These are phyloP conservation scores for Hymenochirus boettgeri DNA, from an alignment of 2,113 vertebrate genomes.

Conservation along the genomic window DNA sequence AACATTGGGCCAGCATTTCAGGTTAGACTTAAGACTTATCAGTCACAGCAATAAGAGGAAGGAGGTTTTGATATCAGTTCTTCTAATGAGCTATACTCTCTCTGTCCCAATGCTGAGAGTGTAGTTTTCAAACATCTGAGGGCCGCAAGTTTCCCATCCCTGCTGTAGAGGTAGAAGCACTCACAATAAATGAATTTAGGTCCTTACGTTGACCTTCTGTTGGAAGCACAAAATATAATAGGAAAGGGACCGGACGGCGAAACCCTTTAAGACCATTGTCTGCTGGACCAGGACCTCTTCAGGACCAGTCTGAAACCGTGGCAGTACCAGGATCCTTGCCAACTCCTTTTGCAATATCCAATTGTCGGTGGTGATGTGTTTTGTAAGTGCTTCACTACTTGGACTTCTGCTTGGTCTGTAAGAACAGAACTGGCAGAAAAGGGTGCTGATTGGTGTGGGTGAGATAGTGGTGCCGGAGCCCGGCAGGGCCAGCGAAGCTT, in stretches of 20 bases:
- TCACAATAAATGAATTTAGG: too few species aligned
- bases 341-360: constrained; percentile 71
- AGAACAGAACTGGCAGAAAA: constrained; percentile 82
- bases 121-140: too few species aligned
- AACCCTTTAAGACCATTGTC: constrained; percentile 49
- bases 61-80: too few species aligned
- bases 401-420: constrained; percentile 95
- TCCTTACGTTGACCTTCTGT: too few species aligned
- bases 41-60: too few species aligned
- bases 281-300: not conserved
- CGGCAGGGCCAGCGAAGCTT: constrained; percentile 89
- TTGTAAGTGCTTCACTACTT: constrained; percentile 84
- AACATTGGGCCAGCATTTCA: too few species aligned
- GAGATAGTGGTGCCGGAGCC: constrained; percentile 89
- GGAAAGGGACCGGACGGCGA: not conserved
- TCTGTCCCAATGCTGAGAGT: too few species aligned
- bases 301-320: constrained; percentile 60
- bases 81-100: too few species aligned
- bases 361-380: constrained; percentile 73
- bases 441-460: constrained; percentile 88
- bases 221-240: too few species aligned
- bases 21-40: too few species aligned
- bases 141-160: too few species aligned
- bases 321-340: constrained; percentile 69
- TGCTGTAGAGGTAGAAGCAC: too few species aligned